Evolutionary conservation across 2,797 vertebrate genomes (phyloP).

Genomic region (Brotogeris chrysoptera): DNA sequence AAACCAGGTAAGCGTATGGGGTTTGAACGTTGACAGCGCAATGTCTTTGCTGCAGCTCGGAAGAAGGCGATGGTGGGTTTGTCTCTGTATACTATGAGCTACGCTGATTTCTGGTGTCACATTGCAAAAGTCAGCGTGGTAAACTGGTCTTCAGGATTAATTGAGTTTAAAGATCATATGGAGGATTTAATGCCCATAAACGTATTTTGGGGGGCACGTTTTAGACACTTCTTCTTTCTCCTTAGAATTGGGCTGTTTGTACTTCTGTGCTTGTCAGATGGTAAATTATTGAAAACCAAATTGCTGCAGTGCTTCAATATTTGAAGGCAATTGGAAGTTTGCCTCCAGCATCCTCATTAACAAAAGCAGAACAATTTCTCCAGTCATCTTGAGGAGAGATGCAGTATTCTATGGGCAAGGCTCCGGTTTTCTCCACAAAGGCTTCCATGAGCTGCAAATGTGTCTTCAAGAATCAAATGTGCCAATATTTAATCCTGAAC

Average conservation of each 20-base stretch:
- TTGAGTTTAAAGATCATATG: background rate
- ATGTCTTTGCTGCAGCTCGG: background rate
- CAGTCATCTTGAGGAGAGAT: background rate
- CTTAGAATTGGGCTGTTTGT: background rate
- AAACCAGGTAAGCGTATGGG: background rate
- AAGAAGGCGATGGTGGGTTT: background rate
- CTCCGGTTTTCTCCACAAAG: background rate
- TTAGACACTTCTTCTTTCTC: background rate
- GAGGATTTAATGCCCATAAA: background rate
- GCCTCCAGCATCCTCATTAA: background rate
- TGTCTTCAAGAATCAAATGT: background rate
- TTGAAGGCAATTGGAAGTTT: background rate
- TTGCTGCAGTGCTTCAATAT: background rate
- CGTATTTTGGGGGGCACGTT: background rate
- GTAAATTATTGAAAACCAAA: background rate
- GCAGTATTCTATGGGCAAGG: background rate
- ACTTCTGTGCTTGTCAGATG: background rate
- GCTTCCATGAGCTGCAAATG: background rate
- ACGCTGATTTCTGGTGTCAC: background rate
- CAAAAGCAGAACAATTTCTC: background rate
- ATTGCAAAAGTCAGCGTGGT: background rate
- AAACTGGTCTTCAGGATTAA: background rate
- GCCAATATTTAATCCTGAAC: background rate
- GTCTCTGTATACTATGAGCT: background rate
- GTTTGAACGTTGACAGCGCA: background rate